Evolutionary conservation across 2,113 vertebrate species (phyloP).

Genomic region (Holacanthus passer): DNA sequence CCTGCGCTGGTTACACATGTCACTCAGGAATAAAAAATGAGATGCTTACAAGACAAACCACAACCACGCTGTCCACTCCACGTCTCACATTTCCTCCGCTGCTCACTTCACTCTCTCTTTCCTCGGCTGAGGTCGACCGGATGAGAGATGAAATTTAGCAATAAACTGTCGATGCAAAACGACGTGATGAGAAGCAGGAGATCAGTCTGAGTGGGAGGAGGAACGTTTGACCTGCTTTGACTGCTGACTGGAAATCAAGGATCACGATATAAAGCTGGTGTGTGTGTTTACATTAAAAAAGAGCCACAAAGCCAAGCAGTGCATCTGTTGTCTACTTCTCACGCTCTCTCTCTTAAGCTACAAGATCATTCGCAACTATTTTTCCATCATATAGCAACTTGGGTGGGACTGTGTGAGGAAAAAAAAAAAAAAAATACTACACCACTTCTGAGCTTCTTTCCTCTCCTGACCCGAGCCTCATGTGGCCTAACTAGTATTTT

Average conservation of each 20-base stretch:
- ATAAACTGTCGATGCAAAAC: constrained; percentile 7
- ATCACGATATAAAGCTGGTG: neutral
- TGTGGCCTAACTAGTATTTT: constrained; percentile 44
- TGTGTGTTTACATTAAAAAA: constrained; percentile 18
- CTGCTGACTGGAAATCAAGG: constrained; percentile 27
- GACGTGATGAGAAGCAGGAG: constrained; percentile 20
- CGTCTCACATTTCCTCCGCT: constrained; percentile 31
- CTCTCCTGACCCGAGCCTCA: constrained; percentile 16
- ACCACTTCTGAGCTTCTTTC: constrained; percentile 21
- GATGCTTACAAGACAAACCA: constrained; percentile 60
- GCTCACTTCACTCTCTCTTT: constrained; percentile 26
- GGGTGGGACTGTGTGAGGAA: neutral
- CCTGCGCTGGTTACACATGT: constrained; percentile 52
- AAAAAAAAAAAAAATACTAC: neutral
- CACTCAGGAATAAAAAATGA: constrained; percentile 72
- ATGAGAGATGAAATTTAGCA: constrained; percentile 12
- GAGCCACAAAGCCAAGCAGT: neutral
- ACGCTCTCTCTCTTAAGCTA: neutral
- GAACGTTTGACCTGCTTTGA: constrained; percentile 54
- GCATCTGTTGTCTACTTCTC: constrained; percentile 18
- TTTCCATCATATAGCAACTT: neutral
- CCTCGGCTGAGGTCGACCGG: constrained; percentile 4
- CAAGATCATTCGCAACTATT: constrained; percentile 20
- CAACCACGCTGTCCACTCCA: constrained; percentile 26
- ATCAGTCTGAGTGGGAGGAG: constrained; percentile 37